Base-by-base conservation (phyloP, 2,888 invertebrate species). In the Micoletzkya japonica region DNA sequence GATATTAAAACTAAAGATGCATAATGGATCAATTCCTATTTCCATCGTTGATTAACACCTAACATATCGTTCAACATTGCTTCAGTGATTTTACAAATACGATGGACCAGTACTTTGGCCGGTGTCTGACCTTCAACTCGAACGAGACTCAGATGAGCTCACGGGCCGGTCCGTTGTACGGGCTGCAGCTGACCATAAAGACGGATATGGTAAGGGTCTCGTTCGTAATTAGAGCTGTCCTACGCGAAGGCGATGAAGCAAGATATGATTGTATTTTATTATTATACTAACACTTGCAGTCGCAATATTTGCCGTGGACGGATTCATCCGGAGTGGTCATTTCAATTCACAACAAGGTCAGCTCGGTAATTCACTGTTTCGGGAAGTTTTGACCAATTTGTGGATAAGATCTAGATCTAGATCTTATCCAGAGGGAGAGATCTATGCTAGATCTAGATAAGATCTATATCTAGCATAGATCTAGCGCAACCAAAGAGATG, bases 281-380 rank as follows among this genome's bases (percentile, higher is more conserved):
- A 14, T 20, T 24, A 10, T 14, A 17, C 20, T 20, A 39, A 37
- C 1, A 24, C 37, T 26, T 20, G n/a, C 52, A 64, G 66, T 32
- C 36, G 4, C 39, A 76, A 36, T 81, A 78, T 56, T 73, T 85
- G 0, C 81, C 85, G 1, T 77, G 86, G 66, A 77, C 83, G 4
- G 76, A 81, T 20, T 81, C 86, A 34, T 85, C 85, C 4, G 87
- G 87, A 4, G 78, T 84, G 0, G 76, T 85, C 7, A 79, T 86
- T n/a, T 72, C 81, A 10, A 77, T 87, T 50, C 86, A 86, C 75
- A 76, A 79, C 36, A 59, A 24, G 59, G 69, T 39, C 10, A 2
- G 79, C 20, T 4, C 50, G 50, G 30, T 60, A 4, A 4, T n/a
- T 26, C 2, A 64, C 3, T 26, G 52, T 36, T 2, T n/a, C n/a